Conservation (phyloP, 2,797 vertebrate genomes). For the Danio albolineatus region DNA sequence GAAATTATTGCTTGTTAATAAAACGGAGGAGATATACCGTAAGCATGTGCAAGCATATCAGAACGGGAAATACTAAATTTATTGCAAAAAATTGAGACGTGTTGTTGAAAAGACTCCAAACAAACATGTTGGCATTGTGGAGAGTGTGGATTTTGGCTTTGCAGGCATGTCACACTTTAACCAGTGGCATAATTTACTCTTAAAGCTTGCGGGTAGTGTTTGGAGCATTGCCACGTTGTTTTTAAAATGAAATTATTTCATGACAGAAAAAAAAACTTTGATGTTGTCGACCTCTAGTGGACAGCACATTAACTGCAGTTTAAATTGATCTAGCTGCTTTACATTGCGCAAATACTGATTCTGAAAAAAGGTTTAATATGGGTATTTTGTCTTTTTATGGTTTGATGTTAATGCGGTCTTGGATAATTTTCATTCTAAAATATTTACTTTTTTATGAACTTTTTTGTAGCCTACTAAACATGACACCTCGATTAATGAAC, state of each 20-base stretch:
- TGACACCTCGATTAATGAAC: not conserved
- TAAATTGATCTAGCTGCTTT: not conserved
- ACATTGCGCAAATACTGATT: not conserved
- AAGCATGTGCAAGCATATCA: not conserved
- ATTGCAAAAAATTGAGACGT: not conserved
- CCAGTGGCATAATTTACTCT: not conserved
- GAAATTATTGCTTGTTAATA: slow-evolving; percentile 18
- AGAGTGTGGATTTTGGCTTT: slow-evolving; percentile 7
- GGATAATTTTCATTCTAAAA: too few relatives aligned
- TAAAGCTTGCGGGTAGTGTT: not conserved
- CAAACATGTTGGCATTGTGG: not conserved
- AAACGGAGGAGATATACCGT: not conserved
- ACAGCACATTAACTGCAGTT: not conserved
- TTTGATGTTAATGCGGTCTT: not conserved
- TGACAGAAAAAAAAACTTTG: not conserved
- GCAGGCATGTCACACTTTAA: not conserved
- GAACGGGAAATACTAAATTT: not conserved
- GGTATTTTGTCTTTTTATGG: not conserved
- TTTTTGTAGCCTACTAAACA: not conserved
- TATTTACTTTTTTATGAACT: too few relatives aligned
- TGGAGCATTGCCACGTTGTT: not conserved
- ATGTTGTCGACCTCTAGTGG: slow-evolving; percentile 12
- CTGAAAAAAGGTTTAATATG: not conserved
- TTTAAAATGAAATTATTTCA: not conserved
- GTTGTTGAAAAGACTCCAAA: not conserved